Percentiles rank a stretch among this genome's conserved stretches.
Conservation (phyloP, 1,140 invertebrate species). For the Halictus rubicundus region DNA sequence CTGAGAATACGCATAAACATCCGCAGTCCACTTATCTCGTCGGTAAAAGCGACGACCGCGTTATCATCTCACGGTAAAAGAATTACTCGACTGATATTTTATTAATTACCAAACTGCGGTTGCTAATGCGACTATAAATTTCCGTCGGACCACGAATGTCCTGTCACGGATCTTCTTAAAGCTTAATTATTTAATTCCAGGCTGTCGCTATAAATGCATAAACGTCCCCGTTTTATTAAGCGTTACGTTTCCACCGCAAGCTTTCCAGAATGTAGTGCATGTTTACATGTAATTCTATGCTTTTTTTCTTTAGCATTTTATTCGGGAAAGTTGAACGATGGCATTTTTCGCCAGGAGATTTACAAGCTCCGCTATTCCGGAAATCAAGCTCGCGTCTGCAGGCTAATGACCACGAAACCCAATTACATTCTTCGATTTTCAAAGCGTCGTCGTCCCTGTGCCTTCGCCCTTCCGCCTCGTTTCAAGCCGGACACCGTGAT, state of each 20-base stretch:
- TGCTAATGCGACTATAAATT: neutral
- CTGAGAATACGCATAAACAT: too few species aligned
- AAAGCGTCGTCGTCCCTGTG: neutral
- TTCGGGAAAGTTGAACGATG: too few species aligned
- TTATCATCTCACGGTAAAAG: conserved; percentile 43
- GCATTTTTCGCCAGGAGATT: neutral
- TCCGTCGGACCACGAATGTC: too few species aligned
- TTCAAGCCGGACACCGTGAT: conserved; percentile 4
- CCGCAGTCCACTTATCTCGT: conserved; percentile 10
- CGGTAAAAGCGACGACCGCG: conserved; percentile 42
- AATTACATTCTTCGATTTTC: conserved; percentile 52
- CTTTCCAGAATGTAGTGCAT: too few species aligned
- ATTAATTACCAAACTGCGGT: neutral
- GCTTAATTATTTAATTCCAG: too few species aligned
- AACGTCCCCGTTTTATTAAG: too few species aligned
- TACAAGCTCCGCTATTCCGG: conserved; percentile 7
- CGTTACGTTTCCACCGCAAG: too few species aligned
- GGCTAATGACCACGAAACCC: conserved; percentile 43
- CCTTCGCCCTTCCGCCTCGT: conserved; percentile 8
- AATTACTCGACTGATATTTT: neutral
- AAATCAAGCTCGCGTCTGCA: conserved; percentile 54
- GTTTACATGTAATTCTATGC: neutral
- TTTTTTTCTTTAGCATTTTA: neutral
- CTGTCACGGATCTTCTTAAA: too few species aligned
- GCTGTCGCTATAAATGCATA: too few species aligned